These are phyloP conservation scores for Onthophagus taurus DNA, from an alignment of 1,140 invertebrate species.

Conservation along the genomic window DNA sequence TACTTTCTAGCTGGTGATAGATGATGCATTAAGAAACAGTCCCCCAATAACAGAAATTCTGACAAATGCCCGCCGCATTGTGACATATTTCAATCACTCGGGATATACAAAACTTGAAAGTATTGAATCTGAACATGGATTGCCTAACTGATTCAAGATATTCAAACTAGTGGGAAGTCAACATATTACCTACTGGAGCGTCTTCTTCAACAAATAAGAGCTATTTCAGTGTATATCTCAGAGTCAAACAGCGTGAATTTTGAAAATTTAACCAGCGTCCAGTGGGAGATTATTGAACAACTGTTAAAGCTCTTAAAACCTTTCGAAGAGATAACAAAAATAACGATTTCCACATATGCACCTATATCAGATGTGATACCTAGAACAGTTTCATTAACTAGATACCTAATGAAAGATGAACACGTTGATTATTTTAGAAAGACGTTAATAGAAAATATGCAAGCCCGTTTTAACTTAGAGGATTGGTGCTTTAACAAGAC, in stretches of 20 bases:
- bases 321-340: conserved; percentile 21
- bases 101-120: conserved; percentile 1
- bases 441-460: conserved; percentile 3
- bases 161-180: conserved; percentile 17
- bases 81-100: conserved; percentile 5
- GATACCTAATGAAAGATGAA: conserved; percentile 5
- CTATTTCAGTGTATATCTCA: conserved; percentile 10
- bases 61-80: background rate
- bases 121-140: background rate
- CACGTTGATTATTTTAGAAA: conserved; percentile 1
- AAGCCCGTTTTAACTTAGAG: background rate
- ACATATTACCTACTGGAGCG: conserved; percentile 16
- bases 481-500: background rate
- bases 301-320: conserved; percentile 15
- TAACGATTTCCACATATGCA: conserved; percentile 11
- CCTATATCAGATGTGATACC: conserved; percentile 19
- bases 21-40: conserved; percentile 1
- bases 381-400: conserved; percentile 5
- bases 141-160: conserved; percentile 15
- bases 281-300: conserved; percentile 15
- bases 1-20: background rate
- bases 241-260: conserved; percentile 6
- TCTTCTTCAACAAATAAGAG: conserved; percentile 14
- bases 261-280: conserved; percentile 8
- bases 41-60: background rate